Conservation (phyloP, 2,113 vertebrate genomes). For the Mystacornis crossleyi region DNA sequence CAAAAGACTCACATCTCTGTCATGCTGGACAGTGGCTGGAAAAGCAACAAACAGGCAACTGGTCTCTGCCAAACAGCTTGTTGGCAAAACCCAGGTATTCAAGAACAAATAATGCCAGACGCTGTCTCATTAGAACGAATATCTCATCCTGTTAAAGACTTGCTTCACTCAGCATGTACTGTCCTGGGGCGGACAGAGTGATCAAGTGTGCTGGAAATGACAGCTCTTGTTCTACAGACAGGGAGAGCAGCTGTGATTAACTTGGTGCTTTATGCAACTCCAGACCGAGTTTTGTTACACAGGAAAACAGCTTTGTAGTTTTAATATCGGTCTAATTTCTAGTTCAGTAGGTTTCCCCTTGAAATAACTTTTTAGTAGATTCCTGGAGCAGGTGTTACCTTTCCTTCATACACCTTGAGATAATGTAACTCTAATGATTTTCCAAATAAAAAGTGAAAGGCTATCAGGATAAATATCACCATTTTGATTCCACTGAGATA, state of each 20-base stretch:
- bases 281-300: background rate
- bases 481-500: constrained; percentile 76
- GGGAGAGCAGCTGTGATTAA: background rate
- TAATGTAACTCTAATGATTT: constrained; percentile 72
- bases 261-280: background rate
- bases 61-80: background rate
- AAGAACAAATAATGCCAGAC: background rate
- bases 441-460: constrained; percentile 77
- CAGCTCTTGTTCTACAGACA: background rate
- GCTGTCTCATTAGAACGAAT: background rate
- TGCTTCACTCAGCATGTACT: rapidly evolving
- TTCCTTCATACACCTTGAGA: constrained; percentile 14
- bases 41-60: background rate
- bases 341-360: constrained; percentile 39
- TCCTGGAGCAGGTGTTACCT: constrained; percentile 18
- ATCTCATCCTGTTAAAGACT: background rate
- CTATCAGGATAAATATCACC: constrained; percentile 75
- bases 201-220: background rate
- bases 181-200: background rate
- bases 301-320: background rate
- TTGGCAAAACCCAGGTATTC: background rate
- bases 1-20: background rate
- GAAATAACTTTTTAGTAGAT: constrained; percentile 50
- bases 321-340: constrained; percentile 20
- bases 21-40: background rate